These are phyloP conservation scores for Tineola bisselliella DNA, from an alignment of 2,888 invertebrate species.

Conservation along the genomic window DNA sequence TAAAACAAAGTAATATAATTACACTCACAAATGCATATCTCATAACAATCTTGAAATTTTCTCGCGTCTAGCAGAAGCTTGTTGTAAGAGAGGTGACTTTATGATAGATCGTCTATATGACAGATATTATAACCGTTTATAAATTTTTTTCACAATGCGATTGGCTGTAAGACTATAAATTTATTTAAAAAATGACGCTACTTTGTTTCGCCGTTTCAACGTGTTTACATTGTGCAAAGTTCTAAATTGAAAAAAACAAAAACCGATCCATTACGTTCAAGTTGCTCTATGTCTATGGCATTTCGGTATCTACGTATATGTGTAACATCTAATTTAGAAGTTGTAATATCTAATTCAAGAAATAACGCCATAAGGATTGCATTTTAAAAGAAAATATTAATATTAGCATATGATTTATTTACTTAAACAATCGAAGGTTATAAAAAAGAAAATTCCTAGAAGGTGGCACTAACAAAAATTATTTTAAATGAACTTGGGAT, in stretches of 20 bases:
- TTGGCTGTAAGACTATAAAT: too few relatives aligned
- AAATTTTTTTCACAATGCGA: neutral
- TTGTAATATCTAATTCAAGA: too few relatives aligned
- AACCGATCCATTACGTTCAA: too few relatives aligned
- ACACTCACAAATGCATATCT: neutral
- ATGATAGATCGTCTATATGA: constrained; percentile 45
- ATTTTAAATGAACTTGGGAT: constrained; percentile 9
- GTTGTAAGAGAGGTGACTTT: constrained; percentile 18
- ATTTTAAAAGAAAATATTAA: too few relatives aligned
- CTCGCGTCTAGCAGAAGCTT: constrained; percentile 1
- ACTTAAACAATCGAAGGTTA: neutral
- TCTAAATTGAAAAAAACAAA: too few relatives aligned
- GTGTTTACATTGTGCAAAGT: too few relatives aligned
- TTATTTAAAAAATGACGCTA: too few relatives aligned
- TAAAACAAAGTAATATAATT: neutral
- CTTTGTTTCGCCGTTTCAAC: too few relatives aligned
- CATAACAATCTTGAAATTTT: neutral
- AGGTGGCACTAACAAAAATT: constrained; percentile 1
- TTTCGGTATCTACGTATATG: too few relatives aligned
- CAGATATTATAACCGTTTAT: constrained; percentile 22
- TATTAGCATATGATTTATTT: neutral
- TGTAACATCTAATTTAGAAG: too few relatives aligned
- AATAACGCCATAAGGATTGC: too few relatives aligned
- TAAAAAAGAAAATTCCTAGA: neutral
- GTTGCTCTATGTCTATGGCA: too few relatives aligned